Conservation (phyloP, 2,888 invertebrate species). For the Trichopria drosophilae region DNA sequence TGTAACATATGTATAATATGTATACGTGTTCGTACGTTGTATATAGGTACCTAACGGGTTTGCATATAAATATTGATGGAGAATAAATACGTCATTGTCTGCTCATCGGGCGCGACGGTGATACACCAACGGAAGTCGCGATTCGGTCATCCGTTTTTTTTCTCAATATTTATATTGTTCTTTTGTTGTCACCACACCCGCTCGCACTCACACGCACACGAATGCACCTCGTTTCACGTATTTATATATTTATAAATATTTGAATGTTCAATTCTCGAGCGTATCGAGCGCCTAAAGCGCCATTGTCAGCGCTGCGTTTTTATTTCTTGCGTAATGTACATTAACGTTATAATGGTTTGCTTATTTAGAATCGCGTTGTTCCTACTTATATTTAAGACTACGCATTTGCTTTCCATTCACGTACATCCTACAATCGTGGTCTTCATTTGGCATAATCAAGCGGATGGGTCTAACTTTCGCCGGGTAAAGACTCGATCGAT, state of each 20-base stretch:
- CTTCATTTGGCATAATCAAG: too few species aligned
- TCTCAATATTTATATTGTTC: slow-evolving; percentile 13
- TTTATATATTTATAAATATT: slow-evolving; percentile 46
- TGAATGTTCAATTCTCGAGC: slow-evolving; percentile 51
- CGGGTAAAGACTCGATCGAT: too few species aligned
- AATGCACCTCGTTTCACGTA: slow-evolving; percentile 22
- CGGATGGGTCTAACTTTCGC: too few species aligned
- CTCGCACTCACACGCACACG: slow-evolving; percentile 9
- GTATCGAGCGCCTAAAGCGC: slow-evolving; percentile 39
- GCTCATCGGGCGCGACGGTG: slow-evolving; percentile 18
- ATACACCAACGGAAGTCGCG: slow-evolving; percentile 11
- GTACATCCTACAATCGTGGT: too few species aligned
- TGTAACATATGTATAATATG: slow-evolving; percentile 29
- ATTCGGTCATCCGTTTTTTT: neutral
- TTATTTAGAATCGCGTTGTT: too few species aligned
- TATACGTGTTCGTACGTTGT: slow-evolving; percentile 30
- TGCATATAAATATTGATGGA: slow-evolving; percentile 52
- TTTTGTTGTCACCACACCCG: slow-evolving; percentile 9
- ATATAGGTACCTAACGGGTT: slow-evolving; percentile 28
- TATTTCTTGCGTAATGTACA: slow-evolving; percentile 24
- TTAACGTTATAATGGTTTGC: slow-evolving; percentile 23
- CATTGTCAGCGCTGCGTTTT: slow-evolving; percentile 8
- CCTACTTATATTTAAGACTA: too few species aligned
- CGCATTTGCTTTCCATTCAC: too few species aligned
- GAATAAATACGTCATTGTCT: slow-evolving; percentile 43